These are phyloP conservation scores for Drosophila niveifrons DNA, from an alignment of 2,888 invertebrate species.

Conservation along the genomic window DNA sequence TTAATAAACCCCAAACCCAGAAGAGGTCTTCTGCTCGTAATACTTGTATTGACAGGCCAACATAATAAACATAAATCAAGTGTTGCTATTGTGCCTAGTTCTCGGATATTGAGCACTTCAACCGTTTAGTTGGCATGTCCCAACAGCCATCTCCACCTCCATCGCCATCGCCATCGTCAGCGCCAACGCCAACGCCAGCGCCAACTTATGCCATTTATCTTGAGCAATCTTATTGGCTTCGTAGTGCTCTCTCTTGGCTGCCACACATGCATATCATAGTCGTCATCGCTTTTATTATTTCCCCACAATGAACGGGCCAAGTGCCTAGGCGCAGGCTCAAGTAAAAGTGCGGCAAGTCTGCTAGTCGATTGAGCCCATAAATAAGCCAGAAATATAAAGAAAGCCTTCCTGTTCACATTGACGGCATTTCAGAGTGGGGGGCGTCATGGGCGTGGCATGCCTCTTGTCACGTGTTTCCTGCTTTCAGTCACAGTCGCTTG, in stretches of 20 bases:
- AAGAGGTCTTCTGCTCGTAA: conserved; percentile 22
- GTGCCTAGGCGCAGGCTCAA: conserved; percentile 17
- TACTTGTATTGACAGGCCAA: conserved; percentile 65
- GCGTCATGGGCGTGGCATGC: conserved; percentile 43
- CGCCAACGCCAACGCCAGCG: conserved; percentile 23
- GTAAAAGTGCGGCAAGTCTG: conserved; percentile 44
- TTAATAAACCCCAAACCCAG: conserved; percentile 41
- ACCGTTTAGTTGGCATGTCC: conserved; percentile 20
- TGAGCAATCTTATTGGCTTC: conserved; percentile 55
- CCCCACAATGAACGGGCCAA: conserved; percentile 31
- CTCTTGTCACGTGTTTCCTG: conserved; percentile 32
- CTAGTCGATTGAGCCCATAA: conserved; percentile 50
- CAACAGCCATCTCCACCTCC: conserved; percentile 27
- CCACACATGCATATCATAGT: conserved; percentile 75
- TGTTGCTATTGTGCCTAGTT: conserved; percentile 55
- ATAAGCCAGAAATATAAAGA: conserved; percentile 37
- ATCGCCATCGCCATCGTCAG: conserved; percentile 18
- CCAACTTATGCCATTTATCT: conserved; percentile 66
- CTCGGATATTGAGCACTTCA: conserved; percentile 42
- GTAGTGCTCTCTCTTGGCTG: conserved; percentile 41
- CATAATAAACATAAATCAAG: conserved; percentile 79
- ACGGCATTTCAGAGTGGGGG: conserved; percentile 28
- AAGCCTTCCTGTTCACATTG: conserved; percentile 28
- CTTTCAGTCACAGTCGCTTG: conserved; percentile 39
- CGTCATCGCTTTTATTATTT: conserved; percentile 73